A percentile compares a stretch with the other conserved stretches of the same genome.
These are phyloP conservation scores for Ypsolopha scabrella DNA, from an alignment of 2,888 invertebrate species.

Conservation along the genomic window DNA sequence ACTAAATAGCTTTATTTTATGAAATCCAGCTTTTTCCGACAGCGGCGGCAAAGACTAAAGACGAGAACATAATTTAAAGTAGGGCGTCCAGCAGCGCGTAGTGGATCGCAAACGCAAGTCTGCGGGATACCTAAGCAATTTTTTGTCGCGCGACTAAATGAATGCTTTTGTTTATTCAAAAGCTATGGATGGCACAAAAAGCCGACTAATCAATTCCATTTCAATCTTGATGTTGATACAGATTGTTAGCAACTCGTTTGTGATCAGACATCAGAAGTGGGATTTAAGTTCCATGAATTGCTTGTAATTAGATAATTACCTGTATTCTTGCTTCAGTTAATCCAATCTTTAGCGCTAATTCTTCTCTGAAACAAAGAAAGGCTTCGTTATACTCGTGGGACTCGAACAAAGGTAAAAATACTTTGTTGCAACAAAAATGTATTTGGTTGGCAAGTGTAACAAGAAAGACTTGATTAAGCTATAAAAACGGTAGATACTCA, in stretches of 20 bases:
- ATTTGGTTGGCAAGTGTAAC: no score
- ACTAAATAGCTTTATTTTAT: background rate
- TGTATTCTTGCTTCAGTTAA: conserved; percentile 95
- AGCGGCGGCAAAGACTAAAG: background rate
- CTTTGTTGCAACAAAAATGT: no score
- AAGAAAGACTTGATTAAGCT: no score
- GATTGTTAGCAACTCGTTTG: no score
- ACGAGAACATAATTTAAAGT: background rate
- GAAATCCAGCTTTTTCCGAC: background rate
- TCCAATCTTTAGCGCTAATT: conserved; percentile 93
- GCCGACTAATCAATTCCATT: no score
- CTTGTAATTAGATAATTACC: conserved; percentile 66
- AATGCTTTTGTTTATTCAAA: conserved; percentile 2
- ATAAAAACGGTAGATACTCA: no score
- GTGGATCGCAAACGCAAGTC: conserved; percentile 6
- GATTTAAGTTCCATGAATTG: no score
- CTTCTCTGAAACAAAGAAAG: conserved; percentile 80
- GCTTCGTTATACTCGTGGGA: conserved; percentile 5
- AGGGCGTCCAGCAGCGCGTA: conserved; percentile 24
- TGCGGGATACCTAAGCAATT: conserved; percentile 32
- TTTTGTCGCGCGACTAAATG: conserved; percentile 19
- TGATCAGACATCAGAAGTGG: no score
- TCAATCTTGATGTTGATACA: no score
- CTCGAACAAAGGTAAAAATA: no score
- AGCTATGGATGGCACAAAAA: background rate